These are phyloP conservation scores for Caenorhabditis brenneri DNA, from an alignment of 1,140 invertebrate genomes.

Conservation along the genomic window DNA sequence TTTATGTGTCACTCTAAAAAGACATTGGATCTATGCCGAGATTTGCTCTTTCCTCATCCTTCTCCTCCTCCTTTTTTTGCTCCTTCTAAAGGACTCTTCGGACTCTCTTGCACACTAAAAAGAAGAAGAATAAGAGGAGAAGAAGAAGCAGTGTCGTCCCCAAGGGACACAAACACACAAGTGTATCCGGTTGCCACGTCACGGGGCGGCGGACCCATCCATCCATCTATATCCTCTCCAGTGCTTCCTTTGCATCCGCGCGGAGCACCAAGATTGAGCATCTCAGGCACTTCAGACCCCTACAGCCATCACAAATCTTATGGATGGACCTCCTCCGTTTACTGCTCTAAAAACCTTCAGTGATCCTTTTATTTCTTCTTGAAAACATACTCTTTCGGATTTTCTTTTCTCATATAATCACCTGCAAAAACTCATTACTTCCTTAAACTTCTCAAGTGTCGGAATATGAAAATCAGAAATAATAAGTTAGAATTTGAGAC, in stretches of 20 bases:
- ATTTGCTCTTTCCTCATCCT: constrained; percentile 20
- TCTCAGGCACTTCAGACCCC: neutral
- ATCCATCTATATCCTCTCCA: constrained; percentile 40
- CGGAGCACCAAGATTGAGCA: constrained; percentile 21
- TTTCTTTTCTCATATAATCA: neutral
- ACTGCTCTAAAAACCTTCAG: neutral
- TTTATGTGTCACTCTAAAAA: constrained; percentile 40
- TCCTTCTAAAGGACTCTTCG: constrained; percentile 12
- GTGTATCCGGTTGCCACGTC: constrained; percentile 42
- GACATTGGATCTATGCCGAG: constrained; percentile 37
- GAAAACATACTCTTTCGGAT: neutral
- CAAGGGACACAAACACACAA: constrained; percentile 28
- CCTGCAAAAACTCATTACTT: neutral
- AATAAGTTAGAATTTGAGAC: too few species aligned
- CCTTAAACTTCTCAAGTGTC: neutral
- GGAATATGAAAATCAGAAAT: too few species aligned
- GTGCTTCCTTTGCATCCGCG: neutral
- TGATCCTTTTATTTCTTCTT: neutral
- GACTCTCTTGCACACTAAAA: constrained; percentile 27
- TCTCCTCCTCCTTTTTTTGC: neutral
- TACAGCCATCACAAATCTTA: too few species aligned
- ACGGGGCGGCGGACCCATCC: constrained; percentile 31
- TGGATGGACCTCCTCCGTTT: too few species aligned
- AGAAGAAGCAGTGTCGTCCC: neutral
- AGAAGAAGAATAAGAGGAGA: neutral